phyloP scores from a whole-genome alignment of 2,113 vertebrate species.

The Paraplagusia blochii region DNA sequence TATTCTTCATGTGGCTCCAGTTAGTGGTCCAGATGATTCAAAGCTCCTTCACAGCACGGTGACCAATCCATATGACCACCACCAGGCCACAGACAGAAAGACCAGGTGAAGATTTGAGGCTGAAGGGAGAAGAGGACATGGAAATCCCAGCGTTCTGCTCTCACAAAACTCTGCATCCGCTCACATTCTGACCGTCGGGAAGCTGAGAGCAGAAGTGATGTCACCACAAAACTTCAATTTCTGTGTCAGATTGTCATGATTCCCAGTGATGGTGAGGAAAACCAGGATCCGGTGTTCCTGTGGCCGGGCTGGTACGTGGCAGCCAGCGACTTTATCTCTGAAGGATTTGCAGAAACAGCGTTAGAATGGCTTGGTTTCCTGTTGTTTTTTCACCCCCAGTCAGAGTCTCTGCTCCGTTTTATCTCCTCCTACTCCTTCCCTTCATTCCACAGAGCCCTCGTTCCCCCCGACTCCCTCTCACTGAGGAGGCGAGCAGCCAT shows the following conservation, averaged over 20 bases:
- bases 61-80: constrained; percentile 64
- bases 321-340: constrained; percentile 46
- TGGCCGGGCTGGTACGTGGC: constrained; percentile 27
- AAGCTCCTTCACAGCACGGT: constrained; percentile 41
- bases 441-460: constrained; percentile 67
- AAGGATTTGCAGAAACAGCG: constrained; percentile 62
- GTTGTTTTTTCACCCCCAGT: constrained; percentile 64
- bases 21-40: constrained; percentile 63
- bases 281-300: background rate
- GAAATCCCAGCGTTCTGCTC: constrained; percentile 58
- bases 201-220: constrained; percentile 70
- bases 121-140: constrained; percentile 33
- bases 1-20: constrained; percentile 96
- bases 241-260: constrained; percentile 30
- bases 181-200: constrained; percentile 72
- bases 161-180: constrained; percentile 66
- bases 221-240: constrained; percentile 54
- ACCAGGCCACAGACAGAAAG: too few relatives aligned
- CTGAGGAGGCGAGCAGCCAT: constrained; percentile 28
- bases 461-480: constrained; percentile 52
- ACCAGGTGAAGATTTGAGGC: constrained; percentile 17
- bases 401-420: constrained; percentile 48
- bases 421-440: constrained; percentile 71
- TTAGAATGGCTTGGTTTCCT: constrained; percentile 66
- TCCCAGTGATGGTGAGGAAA: constrained; percentile 14